Base-by-base conservation (phyloP, 2,888 invertebrate species). In the Hirtodrosophila histrioides region DNA sequence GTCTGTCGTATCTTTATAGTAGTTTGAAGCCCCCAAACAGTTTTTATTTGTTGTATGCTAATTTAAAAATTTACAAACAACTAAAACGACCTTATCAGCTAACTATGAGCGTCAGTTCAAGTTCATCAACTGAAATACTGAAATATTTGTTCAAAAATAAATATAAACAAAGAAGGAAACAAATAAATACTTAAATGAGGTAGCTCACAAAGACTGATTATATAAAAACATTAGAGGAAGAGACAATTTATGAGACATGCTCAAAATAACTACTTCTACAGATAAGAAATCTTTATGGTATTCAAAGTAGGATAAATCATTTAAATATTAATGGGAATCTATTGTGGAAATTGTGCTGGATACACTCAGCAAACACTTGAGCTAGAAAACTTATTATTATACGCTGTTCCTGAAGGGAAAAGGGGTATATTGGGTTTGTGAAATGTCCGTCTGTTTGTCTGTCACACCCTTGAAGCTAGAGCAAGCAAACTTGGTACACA, bases 51-150 rank as follows among this genome's bases (percentile, higher is more conserved):
- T 49, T 17, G 11, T 40, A 63, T 35, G 62, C 0, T 27, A 4
- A 5, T 5, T 27, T 4, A 12, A 37, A 51, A 39, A 31, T 29
- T 11, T 24, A 35, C 5, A 45, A 49, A 56, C 46, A 66, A 58
- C 27, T 65, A 11, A 67, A 51, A 48, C 58, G 55, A 55, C 60
- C 55, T 61, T 67, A 53, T 49, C 68, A 57, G 55, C 40, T 31
- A 33, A 9, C 9, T n/a, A 7, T 11, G 12, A n/a, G 23, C 27
- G 40, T 10, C 48, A 48, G 41, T 53, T 51, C 45, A 39, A 50
- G 68, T 44, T 62, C 40, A 57, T 44, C 43, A 54, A 54, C 29
- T 17, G 17, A 17, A n/a, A n/a, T 40, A 65, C 8, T 39, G 7
- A 55, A 55, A 60, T 53, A 53, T 36, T 39, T 33, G 35, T 29